These are phyloP conservation scores for Euzetes globulus DNA, from an alignment of 2,888 invertebrate species.

Conservation along the genomic window DNA sequence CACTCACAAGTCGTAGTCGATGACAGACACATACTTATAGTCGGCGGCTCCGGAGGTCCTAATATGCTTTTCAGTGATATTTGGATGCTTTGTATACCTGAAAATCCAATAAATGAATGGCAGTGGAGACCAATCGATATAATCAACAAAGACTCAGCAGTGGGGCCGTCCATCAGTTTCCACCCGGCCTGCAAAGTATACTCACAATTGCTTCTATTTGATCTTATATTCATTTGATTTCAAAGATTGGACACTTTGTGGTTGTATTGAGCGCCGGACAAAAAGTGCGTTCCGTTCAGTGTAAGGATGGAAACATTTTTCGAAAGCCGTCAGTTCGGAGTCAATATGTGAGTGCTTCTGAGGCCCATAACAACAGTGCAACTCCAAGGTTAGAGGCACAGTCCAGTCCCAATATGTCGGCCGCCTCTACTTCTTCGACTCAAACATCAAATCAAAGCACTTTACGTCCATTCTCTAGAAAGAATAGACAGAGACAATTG, in stretches of 20 bases:
- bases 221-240: conserved; percentile 23
- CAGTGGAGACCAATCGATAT: conserved; percentile 59
- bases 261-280: conserved; percentile 47
- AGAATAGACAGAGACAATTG: conserved; percentile 57
- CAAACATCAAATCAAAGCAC: too few species aligned
- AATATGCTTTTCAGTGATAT: conserved; percentile 70
- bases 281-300: conserved; percentile 40
- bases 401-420: neutral
- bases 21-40: conserved; percentile 51
- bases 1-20: conserved; percentile 66
- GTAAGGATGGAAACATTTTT: conserved; percentile 6
- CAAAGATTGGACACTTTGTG: conserved; percentile 47
- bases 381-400: neutral
- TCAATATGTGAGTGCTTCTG: neutral
- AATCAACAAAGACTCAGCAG: conserved; percentile 58
- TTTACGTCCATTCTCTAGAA: conserved; percentile 48
- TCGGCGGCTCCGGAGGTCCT: conserved; percentile 52
- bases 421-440: neutral
- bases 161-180: conserved; percentile 84
- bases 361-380: neutral
- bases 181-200: conserved; percentile 76
- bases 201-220: neutral
- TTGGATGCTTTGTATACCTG: conserved; percentile 78
- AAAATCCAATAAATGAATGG: conserved; percentile 49
- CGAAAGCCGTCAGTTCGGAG: neutral